Base-by-base conservation (phyloP, 64 coral and sea anemone genomes). In the Cladopsammia gracilis region DNA sequence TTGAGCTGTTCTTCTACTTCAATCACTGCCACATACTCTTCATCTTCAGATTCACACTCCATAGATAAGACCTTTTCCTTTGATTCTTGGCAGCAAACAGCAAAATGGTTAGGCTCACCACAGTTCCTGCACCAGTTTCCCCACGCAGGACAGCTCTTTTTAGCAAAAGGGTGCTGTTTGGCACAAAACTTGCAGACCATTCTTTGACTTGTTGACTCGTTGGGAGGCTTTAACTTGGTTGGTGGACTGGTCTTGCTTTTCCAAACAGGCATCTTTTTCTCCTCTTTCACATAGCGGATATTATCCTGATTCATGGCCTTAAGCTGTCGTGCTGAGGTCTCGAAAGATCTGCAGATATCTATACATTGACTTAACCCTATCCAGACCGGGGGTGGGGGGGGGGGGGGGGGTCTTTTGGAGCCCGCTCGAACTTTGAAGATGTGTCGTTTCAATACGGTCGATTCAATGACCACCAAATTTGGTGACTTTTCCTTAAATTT, bases 291-390 rank as follows among this genome's bases (percentile, higher is more conserved):
- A 54, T 48, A 62, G 43, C 76, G 61, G 2, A 90, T 18, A 5
- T 60, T 57, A 13, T 79, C 56, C 43, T 80, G 58, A 12, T n/a
- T 90, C 49, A 57, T 90, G 16, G 48, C 48, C n/a, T 71, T 90
- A 6, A 82, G 26, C 42, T 82, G 77, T 47, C 67, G 2, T n/a
- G 77, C 74, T 34, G 54, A 85, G 48, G 44, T 58, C 81, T 93
- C 71, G 6, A 26, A 52, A 16, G 82, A 78, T 49, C 82, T 70
- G 22, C 73, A 93, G 16, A 54, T 87, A 44, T 78, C n/a, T 58
- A 87, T 87, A 70, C 71, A 87, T 58, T 86, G 60, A n/a, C n/a
- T n/a, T n/a, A n/a, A n/a, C n/a, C n/a, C n/a, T n/a, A n/a, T n/a
- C n/a, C n/a, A n/a, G n/a, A n/a, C n/a, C n/a, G n/a, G n/a, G n/a